Evolutionary conservation across 2,888 invertebrate genomes (phyloP).

Genomic region (Serripes groenlandicus): DNA sequence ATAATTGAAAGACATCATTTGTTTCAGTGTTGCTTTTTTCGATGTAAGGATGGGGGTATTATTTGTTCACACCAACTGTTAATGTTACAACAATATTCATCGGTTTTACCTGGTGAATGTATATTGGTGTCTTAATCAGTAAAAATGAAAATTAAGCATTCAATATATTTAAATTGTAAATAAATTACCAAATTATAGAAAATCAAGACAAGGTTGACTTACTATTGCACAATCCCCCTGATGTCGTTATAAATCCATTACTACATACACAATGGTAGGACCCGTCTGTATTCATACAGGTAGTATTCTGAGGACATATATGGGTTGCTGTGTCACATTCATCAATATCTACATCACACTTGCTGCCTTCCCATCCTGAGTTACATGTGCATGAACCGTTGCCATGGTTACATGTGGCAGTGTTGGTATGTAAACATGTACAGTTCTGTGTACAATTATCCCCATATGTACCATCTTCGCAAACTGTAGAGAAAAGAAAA

Average conservation of each 20-base stretch:
- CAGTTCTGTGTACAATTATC: slow-evolving; percentile 60
- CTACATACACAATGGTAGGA: slow-evolving; percentile 62
- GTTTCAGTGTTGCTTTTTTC: too few relatives aligned
- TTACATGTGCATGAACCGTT: slow-evolving; percentile 63
- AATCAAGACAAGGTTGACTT: too few relatives aligned
- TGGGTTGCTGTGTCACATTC: slow-evolving; percentile 52
- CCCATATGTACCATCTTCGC: slow-evolving; percentile 59
- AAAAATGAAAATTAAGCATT: too few relatives aligned
- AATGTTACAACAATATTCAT: too few relatives aligned
- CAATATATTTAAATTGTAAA: too few relatives aligned
- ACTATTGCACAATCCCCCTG: background rate
- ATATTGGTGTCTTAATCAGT: too few relatives aligned
- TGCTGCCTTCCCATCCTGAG: slow-evolving; percentile 61
- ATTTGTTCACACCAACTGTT: too few relatives aligned
- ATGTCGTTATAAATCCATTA: slow-evolving; percentile 43
- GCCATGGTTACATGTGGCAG: slow-evolving; percentile 47
- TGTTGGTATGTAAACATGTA: slow-evolving; percentile 55
- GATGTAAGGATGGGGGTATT: too few relatives aligned
- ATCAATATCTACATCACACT: slow-evolving; percentile 61
- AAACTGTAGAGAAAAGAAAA: too few relatives aligned
- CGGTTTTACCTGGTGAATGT: too few relatives aligned
- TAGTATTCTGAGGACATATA: slow-evolving; percentile 43
- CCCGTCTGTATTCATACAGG: slow-evolving; percentile 63
- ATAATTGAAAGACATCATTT: too few relatives aligned
- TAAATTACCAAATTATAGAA: too few relatives aligned